phyloP scores from a whole-genome alignment of 1,140 invertebrate genomes.

The Heliconius congener region DNA sequence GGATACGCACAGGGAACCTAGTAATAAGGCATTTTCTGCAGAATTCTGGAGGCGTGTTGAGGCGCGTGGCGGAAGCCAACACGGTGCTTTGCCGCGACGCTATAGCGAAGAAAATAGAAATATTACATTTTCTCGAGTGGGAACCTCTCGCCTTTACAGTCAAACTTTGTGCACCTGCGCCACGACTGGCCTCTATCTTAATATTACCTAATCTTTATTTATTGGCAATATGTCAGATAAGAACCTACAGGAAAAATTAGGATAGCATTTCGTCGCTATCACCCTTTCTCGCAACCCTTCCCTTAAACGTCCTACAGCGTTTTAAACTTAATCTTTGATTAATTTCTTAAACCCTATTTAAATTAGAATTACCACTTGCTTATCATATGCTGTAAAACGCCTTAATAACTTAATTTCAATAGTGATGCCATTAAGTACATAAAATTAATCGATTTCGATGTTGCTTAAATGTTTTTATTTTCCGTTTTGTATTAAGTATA shows the following conservation, averaged over 20 bases:
- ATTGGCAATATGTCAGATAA: not conserved
- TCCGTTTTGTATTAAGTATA: not conserved
- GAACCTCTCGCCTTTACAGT: too few relatives aligned
- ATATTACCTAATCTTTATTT: not conserved
- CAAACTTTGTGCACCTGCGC: too few relatives aligned
- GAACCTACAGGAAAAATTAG: not conserved
- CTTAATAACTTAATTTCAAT: not conserved
- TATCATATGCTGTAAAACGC: not conserved
- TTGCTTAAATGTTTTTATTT: not conserved
- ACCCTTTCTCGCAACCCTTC: not conserved
- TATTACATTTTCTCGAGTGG: too few relatives aligned
- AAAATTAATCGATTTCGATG: not conserved
- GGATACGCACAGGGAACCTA: too few relatives aligned
- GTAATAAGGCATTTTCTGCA: too few relatives aligned
- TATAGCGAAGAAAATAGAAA: too few relatives aligned
- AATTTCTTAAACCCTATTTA: not conserved
- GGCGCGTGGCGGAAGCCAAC: too few relatives aligned
- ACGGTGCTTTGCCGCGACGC: too few relatives aligned
- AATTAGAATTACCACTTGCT: not conserved
- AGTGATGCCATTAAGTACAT: not conserved
- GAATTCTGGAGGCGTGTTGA: too few relatives aligned
- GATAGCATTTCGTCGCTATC: not conserved
- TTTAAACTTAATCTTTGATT: conserved; percentile 7
- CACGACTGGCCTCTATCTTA: not conserved
- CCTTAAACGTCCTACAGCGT: not conserved